Evolutionary conservation across 1,140 invertebrate species (phyloP), one percentile per base, ranked within the genome.

Genomic region (Pseudachorutes palmiensis): DNA sequence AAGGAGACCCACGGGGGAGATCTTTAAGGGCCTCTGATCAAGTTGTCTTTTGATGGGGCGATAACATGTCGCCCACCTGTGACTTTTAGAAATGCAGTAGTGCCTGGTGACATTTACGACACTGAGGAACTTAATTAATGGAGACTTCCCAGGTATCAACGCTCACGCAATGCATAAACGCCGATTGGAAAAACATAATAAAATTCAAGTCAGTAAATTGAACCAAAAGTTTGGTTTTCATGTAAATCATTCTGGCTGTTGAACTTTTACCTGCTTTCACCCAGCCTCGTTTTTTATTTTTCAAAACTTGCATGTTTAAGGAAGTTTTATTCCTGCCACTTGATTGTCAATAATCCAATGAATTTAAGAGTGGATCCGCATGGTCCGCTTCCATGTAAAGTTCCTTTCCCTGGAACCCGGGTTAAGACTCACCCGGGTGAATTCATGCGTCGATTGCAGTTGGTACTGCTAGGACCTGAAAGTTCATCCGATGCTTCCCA

Each of bases 91-190:
- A n/a, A n/a, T n/a, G n/a, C n/a, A n/a, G n/a, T n/a, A n/a, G n/a
- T n/a, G n/a, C n/a, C 51, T 19, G 24, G 24, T 55, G 51, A 55
- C 51, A 55, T 55, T 55, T 16, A 55, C 51, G 51, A 55, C 51
- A 55, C 51, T 5, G 14, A 16, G 5, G 24, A 5, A 24, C 24
- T 55, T 55, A 55, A 55, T 55, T 55, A 55, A 55, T 55, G 51
- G 24, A 5, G 36, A 41, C 36, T 41, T 9, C 36, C 36, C 36
- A 41, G 36, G 5, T 41, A 19, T 9, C 36, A 41, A 5, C 36
- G 5, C 36, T 19, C 19, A 41, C 36, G 36, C 36, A 41, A 5
- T 41, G 36, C 36, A 41, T 5, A 19, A 41, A 41, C 5, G 36
- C 36, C 19, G 19, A 5, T 19, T 9, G 19, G 36, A 41, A 41